These are phyloP conservation scores for Labroides dimidiatus DNA, from an alignment of 2,797 vertebrate genomes.

Conservation along the genomic window DNA sequence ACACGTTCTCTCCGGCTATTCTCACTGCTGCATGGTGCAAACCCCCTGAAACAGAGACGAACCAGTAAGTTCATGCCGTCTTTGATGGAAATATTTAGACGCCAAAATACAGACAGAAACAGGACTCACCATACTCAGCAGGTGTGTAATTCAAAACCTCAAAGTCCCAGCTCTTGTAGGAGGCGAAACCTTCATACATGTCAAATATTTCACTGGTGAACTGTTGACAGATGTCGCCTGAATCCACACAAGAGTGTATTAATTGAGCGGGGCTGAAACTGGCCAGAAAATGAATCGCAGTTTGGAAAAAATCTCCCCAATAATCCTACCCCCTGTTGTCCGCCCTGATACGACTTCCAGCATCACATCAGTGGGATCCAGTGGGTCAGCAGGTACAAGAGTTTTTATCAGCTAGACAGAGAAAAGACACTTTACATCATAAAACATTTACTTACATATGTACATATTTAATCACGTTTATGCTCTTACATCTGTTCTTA, in stretches of 20 bases:
- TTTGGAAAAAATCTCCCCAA: too few relatives aligned
- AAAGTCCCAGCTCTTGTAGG: constrained; percentile 91
- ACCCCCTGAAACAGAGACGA: constrained; percentile 83
- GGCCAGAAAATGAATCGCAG: too few relatives aligned
- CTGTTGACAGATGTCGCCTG: constrained; percentile 98
- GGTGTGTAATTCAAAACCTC: constrained; percentile 88
- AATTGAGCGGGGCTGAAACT: background rate
- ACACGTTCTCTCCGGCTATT: constrained; percentile 88
- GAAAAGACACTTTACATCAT: background rate
- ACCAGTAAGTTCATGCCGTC: background rate
- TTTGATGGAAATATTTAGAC: background rate
- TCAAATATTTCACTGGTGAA: constrained; percentile 95
- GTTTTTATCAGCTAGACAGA: constrained; percentile 85
- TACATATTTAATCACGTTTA: rapidly evolving
- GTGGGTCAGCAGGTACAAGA: constrained; percentile 87
- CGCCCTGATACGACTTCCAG: constrained; percentile 93
- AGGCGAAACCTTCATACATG: constrained; percentile 92
- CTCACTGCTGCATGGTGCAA: constrained; percentile 92
- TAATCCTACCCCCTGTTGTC: constrained; percentile 92
- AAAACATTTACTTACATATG: background rate
- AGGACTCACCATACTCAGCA: constrained; percentile 87
- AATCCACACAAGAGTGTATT: constrained; percentile 30
- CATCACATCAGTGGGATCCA: constrained; percentile 85
- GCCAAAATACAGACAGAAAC: background rate
- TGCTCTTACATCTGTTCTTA: constrained; percentile 86